A percentile compares a stretch with the other conserved stretches of the same genome.
These are phyloP conservation scores for Atherinomorus stipes DNA, from an alignment of 2,113 vertebrate species.

Conservation along the genomic window DNA sequence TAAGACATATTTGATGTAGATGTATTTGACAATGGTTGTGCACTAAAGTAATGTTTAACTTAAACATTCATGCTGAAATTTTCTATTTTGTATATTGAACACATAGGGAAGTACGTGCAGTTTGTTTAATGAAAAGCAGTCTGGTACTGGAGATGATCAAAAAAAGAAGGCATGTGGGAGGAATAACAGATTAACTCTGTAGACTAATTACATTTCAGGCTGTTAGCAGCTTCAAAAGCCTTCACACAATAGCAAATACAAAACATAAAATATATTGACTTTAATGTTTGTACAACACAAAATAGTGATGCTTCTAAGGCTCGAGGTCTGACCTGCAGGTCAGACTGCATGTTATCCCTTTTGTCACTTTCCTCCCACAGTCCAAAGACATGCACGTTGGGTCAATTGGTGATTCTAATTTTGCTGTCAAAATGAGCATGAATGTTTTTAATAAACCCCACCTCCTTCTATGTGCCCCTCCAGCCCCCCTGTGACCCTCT, in stretches of 20 bases:
- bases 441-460: not conserved
- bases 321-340: not conserved
- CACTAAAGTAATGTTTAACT: constrained; percentile 44
- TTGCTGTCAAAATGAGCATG: not conserved
- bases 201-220: constrained; percentile 13
- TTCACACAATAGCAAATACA: not conserved
- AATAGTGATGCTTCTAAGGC: not conserved
- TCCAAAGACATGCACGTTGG: not conserved
- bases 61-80: constrained; percentile 13
- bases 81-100: constrained; percentile 27
- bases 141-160: constrained; percentile 18
- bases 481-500: not conserved
- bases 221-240: constrained; percentile 45
- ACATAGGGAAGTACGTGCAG: not conserved
- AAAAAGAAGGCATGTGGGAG: not conserved
- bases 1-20: not conserved
- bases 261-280: not conserved
- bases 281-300: not conserved
- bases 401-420: not conserved
- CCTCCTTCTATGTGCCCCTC: not conserved
- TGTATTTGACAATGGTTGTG: constrained; percentile 13
- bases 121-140: constrained; percentile 14
- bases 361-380: not conserved
- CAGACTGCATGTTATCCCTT: not conserved
- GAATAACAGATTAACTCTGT: constrained; percentile 14